Conservation (phyloP, 2,888 invertebrate genomes). For the Cheilosia pagana region DNA sequence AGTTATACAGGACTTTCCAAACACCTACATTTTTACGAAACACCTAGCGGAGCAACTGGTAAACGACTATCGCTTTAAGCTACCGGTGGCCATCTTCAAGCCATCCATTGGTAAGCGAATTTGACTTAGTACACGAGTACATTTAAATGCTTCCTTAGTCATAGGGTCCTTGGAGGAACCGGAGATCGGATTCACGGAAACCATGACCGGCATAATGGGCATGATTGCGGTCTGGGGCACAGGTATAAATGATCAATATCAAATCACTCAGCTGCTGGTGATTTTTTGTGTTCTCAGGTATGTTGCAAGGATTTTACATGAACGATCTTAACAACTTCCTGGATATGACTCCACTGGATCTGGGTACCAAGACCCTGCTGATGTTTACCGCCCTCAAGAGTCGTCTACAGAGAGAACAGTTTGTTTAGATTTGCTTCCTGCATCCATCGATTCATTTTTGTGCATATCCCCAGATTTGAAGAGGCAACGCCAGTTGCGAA, state of each 20-base stretch:
- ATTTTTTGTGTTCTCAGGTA: not conserved
- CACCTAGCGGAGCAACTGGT: slow-evolving; percentile 92
- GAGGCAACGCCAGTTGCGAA: slow-evolving; percentile 43
- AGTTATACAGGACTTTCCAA: slow-evolving; percentile 85
- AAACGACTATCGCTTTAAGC: slow-evolving; percentile 86
- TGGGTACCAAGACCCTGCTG: slow-evolving; percentile 78
- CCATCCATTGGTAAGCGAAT: slow-evolving; percentile 90
- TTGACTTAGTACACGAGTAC: not conserved
- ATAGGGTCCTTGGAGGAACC: slow-evolving; percentile 76
- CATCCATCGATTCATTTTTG: not conserved
- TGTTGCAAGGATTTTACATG: slow-evolving; percentile 6
- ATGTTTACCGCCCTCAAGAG: slow-evolving; percentile 74
- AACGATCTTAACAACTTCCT: slow-evolving; percentile 28
- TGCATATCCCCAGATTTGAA: slow-evolving; percentile 10
- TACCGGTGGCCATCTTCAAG: slow-evolving; percentile 91
- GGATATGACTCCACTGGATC: slow-evolving; percentile 79
- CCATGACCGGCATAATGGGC: slow-evolving; percentile 79
- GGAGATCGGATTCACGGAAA: slow-evolving; percentile 78
- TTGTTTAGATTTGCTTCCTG: not conserved
- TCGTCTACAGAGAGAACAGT: slow-evolving; percentile 75
- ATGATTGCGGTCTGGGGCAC: slow-evolving; percentile 78
- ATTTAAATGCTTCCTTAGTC: slow-evolving; percentile 62
- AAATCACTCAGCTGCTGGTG: not conserved
- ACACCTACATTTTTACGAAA: slow-evolving; percentile 96
- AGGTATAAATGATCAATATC: slow-evolving; percentile 61